Percentiles rank a stretch among this genome's conserved stretches.
Conservation (phyloP, 2,888 invertebrate species). For the Diabrotica balteata region DNA sequence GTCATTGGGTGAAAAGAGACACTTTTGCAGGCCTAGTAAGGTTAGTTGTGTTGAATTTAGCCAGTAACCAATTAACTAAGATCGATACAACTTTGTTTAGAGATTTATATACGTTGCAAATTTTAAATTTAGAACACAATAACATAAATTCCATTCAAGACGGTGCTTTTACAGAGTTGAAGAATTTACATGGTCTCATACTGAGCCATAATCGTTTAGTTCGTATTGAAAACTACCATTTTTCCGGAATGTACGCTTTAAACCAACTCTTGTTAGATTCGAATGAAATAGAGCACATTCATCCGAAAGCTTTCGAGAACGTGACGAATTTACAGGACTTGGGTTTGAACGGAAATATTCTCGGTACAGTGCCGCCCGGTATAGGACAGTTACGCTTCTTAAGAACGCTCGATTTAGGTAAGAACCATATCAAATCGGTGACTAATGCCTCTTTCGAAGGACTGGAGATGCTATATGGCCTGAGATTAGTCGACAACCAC, state of each 20-base stretch:
- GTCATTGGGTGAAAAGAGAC: constrained; percentile 78
- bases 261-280: constrained; percentile 78
- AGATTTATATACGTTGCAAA: constrained; percentile 77
- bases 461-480: constrained; percentile 75
- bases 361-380: constrained; percentile 75
- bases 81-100: constrained; percentile 77
- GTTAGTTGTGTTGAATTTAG: constrained; percentile 77
- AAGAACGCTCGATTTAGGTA: constrained; percentile 80
- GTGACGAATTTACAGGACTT: constrained; percentile 80
- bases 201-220: constrained; percentile 75
- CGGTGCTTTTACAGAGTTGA: constrained; percentile 76
- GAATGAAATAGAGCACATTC: constrained; percentile 74
- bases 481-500: constrained; percentile 82
- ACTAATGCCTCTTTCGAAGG: constrained; percentile 77
- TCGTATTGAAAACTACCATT: constrained; percentile 73
- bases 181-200: constrained; percentile 78
- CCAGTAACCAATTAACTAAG: constrained; percentile 74
- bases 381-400: constrained; percentile 74
- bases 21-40: constrained; percentile 78
- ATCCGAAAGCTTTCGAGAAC: constrained; percentile 77
- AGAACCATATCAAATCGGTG: constrained; percentile 78
- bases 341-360: constrained; percentile 75
- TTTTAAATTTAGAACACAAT: constrained; percentile 77
- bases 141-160: constrained; percentile 73
- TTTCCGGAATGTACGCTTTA: constrained; percentile 76